A percentile compares a stretch with the other conserved stretches of the same genome.
Conservation (phyloP, 2,113 vertebrate genomes). For the Thalassoma bifasciatum region DNA sequence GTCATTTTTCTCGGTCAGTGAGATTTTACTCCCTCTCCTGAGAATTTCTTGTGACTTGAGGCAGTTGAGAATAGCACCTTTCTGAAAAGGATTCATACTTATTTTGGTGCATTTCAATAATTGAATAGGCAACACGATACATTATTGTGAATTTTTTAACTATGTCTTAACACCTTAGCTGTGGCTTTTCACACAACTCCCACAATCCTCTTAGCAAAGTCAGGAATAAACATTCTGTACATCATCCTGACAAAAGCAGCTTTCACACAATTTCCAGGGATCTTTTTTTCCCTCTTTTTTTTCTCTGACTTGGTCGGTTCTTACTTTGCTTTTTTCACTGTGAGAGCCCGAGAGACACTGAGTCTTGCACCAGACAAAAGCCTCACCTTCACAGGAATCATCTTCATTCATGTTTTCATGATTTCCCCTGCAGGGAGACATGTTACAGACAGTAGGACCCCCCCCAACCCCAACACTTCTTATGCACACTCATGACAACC, state of each 20-base stretch:
- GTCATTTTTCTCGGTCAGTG: not conserved
- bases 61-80: not conserved
- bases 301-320: not conserved
- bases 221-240: conserved; percentile 8
- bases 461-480: not conserved
- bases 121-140: conserved; percentile 15
- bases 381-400: conserved; percentile 22
- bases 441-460: conserved; percentile 4
- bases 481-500: not conserved
- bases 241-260: conserved; percentile 30
- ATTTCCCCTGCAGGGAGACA: conserved; percentile 3
- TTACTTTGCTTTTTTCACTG: conserved; percentile 14
- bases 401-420: conserved; percentile 21
- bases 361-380: conserved; percentile 12
- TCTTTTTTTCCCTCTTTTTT: not conserved
- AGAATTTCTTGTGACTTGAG: not conserved
- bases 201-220: conserved; percentile 5
- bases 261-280: not conserved
- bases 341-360: not conserved
- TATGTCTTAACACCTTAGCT: conserved; percentile 57
- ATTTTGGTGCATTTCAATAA: conserved; percentile 60
- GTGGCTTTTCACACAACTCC: conserved; percentile 59
- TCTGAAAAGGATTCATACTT: conserved; percentile 5
- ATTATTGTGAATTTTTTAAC: conserved; percentile 39
- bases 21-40: not conserved